phyloP scores from a whole-genome alignment of 2,888 invertebrate genomes.

The Sphaerophoria taeniata region DNA sequence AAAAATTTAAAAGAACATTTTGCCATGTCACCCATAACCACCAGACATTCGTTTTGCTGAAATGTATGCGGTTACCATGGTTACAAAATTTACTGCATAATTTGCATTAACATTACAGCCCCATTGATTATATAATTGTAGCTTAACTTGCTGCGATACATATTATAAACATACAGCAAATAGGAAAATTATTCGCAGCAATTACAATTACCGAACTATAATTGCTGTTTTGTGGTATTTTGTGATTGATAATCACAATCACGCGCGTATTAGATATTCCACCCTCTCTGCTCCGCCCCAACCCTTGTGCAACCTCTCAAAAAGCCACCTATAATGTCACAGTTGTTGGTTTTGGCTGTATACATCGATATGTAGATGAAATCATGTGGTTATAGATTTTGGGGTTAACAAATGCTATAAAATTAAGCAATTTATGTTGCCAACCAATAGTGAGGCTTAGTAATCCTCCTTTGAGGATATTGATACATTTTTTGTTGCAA shows the following conservation, averaged over 20 bases:
- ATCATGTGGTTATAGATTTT: constrained; percentile 69
- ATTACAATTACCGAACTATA: constrained; percentile 74
- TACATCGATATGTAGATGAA: constrained; percentile 10
- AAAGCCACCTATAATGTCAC: constrained; percentile 69
- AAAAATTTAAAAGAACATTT: constrained; percentile 47
- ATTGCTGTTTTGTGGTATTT: constrained; percentile 74
- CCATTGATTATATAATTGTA: constrained; percentile 8
- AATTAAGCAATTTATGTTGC: constrained; percentile 62
- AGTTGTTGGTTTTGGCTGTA: constrained; percentile 19
- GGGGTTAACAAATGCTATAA: constrained; percentile 51
- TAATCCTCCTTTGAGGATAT: neutral
- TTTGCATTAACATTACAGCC: constrained; percentile 71
- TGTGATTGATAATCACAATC: constrained; percentile 74
- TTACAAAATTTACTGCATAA: constrained; percentile 74
- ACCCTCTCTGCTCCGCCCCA: neutral
- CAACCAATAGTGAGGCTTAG: constrained; percentile 19
- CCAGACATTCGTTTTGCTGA: constrained; percentile 42
- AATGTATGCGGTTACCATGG: constrained; percentile 68
- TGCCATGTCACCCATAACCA: constrained; percentile 20
- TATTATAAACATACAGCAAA: neutral
- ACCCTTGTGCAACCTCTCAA: neutral
- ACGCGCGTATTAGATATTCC: constrained; percentile 70
- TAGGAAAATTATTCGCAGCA: constrained; percentile 69
- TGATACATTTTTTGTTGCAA: neutral
- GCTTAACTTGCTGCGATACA: neutral